Percentiles rank a stretch among this genome's conserved stretches.
Conservation (phyloP, 2,113 vertebrate genomes). For the Tauraco erythrolophus region DNA sequence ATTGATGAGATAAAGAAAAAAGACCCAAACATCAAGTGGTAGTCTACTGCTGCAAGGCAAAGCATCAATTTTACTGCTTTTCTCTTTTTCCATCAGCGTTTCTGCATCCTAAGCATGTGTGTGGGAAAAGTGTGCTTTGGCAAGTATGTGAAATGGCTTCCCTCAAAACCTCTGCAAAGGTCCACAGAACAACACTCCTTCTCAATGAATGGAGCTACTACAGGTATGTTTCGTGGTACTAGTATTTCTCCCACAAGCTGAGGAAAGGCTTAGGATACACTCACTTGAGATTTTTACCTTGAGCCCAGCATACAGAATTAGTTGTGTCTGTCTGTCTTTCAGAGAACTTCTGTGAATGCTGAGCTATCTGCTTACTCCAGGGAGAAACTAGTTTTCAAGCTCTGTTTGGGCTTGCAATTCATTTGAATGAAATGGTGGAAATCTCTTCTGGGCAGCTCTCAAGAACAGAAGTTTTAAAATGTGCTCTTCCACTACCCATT, state of each 20-base stretch:
- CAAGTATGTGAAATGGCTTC: background rate
- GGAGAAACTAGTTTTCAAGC: background rate
- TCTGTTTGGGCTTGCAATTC: background rate
- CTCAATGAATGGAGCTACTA: background rate
- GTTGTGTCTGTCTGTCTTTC: background rate
- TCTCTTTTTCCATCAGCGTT: background rate
- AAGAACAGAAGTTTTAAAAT: background rate
- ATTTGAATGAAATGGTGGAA: background rate
- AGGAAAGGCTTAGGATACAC: background rate
- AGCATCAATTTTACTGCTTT: background rate
- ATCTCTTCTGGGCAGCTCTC: background rate
- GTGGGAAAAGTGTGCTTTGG: background rate
- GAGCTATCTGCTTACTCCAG: background rate
- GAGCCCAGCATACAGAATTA: background rate
- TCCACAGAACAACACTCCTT: background rate
- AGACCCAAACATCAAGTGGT: background rate
- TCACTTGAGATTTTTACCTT: background rate
- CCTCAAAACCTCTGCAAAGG: background rate
- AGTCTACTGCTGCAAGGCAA: background rate
- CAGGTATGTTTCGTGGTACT: background rate
- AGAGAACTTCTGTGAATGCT: background rate
- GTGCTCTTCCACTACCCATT: accelerated
- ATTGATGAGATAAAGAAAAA: background rate
- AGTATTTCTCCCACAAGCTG: background rate
- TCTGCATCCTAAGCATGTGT: background rate